Evolutionary conservation across 2,797 vertebrate genomes (phyloP).

Genomic region (Neosilurus hyrtlii): DNA sequence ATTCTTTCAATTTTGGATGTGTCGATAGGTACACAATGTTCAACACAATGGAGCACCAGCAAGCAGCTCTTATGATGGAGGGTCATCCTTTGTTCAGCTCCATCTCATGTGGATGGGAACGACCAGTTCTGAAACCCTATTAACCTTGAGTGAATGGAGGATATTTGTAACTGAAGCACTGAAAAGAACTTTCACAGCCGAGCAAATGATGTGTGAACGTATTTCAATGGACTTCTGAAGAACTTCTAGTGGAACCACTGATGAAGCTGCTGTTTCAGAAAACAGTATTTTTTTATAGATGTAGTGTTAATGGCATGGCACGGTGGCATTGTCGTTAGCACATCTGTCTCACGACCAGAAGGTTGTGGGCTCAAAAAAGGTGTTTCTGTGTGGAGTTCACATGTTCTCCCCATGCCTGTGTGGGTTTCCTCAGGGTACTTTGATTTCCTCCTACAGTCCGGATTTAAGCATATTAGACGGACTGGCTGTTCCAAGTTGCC

Average conservation of each 20-base stretch:
- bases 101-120: background rate
- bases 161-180: background rate
- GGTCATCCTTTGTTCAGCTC: background rate
- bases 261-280: background rate
- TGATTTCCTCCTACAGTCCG: too few relatives aligned
- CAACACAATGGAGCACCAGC: too few relatives aligned
- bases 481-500: too few relatives aligned
- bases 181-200: background rate
- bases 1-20: background rate
- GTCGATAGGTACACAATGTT: background rate
- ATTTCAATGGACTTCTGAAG: background rate
- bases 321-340: too few relatives aligned
- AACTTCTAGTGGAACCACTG: background rate
- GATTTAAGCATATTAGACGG: too few relatives aligned
- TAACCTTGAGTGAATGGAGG: background rate
- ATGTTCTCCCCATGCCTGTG: too few relatives aligned
- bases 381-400: too few relatives aligned
- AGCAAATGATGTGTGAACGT: background rate
- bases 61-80: background rate
- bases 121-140: background rate
- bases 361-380: too few relatives aligned
- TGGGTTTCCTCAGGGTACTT: too few relatives aligned
- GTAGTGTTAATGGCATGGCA: too few relatives aligned
- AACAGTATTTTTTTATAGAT: background rate
- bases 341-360: too few relatives aligned